Percentiles rank a stretch among this genome's conserved stretches.
phyloP scores from a whole-genome alignment of 2,797 vertebrate genomes.

The Hydrophis major region DNA sequence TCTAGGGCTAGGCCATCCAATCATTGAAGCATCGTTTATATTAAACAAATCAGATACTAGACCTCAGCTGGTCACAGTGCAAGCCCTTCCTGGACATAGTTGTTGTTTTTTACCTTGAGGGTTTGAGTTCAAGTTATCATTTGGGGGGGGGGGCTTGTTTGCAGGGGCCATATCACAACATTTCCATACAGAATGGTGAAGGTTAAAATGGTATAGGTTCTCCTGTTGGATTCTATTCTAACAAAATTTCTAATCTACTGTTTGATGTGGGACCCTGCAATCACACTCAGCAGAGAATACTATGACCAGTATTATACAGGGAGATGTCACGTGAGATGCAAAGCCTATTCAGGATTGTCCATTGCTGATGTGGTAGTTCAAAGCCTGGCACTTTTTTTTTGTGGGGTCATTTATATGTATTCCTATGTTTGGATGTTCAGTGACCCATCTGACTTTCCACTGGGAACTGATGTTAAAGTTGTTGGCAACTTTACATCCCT shows the following conservation, averaged over 20 bases:
- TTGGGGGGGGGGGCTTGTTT: too few relatives aligned
- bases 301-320: neutral
- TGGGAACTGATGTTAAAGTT: neutral
- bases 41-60: neutral
- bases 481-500: neutral
- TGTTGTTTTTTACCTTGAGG: too few relatives aligned
- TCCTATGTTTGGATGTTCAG: neutral
- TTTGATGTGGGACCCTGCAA: neutral
- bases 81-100: too few relatives aligned
- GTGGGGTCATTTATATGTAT: neutral
- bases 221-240: too few relatives aligned
- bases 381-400: neutral
- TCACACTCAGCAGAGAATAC: neutral
- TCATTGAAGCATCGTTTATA: neutral
- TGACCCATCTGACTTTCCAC: neutral
- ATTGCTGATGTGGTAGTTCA: neutral
- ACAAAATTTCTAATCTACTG: neutral
- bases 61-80: neutral
- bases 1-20: neutral
- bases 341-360: neutral
- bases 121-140: too few relatives aligned
- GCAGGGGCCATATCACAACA: too few relatives aligned
- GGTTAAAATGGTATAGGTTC: too few relatives aligned
- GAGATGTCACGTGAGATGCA: neutral
- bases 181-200: too few relatives aligned